Evolutionary conservation across 1,140 invertebrate species (phyloP).

Genomic region (Marisa cornuarietis): DNA sequence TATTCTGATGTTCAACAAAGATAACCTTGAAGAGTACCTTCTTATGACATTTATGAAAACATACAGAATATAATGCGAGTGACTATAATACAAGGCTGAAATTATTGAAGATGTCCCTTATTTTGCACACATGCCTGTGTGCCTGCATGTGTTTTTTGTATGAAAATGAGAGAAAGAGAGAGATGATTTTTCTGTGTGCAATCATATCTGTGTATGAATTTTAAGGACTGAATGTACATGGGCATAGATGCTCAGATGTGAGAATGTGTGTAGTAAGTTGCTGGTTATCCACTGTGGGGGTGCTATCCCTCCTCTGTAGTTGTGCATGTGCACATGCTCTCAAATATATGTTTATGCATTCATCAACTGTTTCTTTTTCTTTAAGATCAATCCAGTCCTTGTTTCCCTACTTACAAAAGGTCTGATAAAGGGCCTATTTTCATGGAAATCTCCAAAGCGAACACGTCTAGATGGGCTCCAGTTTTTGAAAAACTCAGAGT

Average conservation of each 20-base stretch:
- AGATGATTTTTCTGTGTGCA: background rate
- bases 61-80: too few species aligned
- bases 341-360: background rate
- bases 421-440: constrained; percentile 51
- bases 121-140: too few species aligned
- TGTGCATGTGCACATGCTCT: background rate
- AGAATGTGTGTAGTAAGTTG: background rate
- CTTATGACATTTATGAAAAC: too few species aligned
- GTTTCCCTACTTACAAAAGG: constrained; percentile 19
- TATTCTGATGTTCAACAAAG: too few species aligned
- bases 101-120: too few species aligned
- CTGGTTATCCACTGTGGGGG: background rate
- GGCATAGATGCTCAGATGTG: background rate
- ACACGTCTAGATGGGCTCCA: constrained; percentile 42
- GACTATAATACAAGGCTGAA: too few species aligned
- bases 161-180: too few species aligned
- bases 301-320: background rate
- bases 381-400: too few species aligned
- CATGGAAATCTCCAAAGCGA: constrained; percentile 58
- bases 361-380: too few species aligned
- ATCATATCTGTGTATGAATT: background rate
- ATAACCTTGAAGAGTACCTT: too few species aligned
- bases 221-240: background rate
- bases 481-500: constrained; percentile 55
- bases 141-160: too few species aligned